Conservation (phyloP, 2,888 invertebrate species). For the Antitype chi region DNA sequence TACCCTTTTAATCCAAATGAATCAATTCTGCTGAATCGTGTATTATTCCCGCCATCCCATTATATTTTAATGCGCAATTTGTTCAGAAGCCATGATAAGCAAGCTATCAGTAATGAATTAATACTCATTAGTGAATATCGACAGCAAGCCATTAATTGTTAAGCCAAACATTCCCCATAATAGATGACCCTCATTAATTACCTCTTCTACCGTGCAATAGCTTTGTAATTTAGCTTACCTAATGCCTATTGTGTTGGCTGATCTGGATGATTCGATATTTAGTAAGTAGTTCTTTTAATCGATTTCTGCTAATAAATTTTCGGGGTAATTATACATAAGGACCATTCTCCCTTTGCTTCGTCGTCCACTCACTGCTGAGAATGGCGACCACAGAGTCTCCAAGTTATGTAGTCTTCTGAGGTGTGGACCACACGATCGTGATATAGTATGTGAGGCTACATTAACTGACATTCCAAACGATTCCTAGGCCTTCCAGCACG, state of each 20-base stretch:
- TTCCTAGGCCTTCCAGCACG: background rate
- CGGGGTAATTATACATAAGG: background rate
- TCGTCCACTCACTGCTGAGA: no score
- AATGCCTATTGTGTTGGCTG: conserved; percentile 5
- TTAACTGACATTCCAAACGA: background rate
- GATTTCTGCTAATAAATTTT: background rate
- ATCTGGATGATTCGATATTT: background rate
- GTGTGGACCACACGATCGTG: background rate
- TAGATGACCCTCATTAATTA: conserved; percentile 42
- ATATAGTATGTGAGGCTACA: no score
- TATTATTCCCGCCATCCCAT: conserved; percentile 1
- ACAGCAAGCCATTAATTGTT: conserved; percentile 19
- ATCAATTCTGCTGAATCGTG: conserved; percentile 11
- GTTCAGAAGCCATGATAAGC: conserved; percentile 13
- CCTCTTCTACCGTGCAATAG: conserved; percentile 12
- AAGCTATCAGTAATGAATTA: conserved; percentile 23
- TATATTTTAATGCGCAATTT: conserved; percentile 21
- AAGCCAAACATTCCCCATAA: conserved; percentile 29
- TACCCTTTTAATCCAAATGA: conserved; percentile 27
- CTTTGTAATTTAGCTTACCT: conserved; percentile 1
- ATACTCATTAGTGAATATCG: conserved; percentile 31
- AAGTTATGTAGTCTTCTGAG: background rate
- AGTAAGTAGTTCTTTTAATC: background rate
- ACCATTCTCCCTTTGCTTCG: background rate
- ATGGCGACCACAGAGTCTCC: background rate